phyloP scores from a whole-genome alignment of 53 echinoderm and acorn worm genomes.

The Mesocentrotus franciscanus region DNA sequence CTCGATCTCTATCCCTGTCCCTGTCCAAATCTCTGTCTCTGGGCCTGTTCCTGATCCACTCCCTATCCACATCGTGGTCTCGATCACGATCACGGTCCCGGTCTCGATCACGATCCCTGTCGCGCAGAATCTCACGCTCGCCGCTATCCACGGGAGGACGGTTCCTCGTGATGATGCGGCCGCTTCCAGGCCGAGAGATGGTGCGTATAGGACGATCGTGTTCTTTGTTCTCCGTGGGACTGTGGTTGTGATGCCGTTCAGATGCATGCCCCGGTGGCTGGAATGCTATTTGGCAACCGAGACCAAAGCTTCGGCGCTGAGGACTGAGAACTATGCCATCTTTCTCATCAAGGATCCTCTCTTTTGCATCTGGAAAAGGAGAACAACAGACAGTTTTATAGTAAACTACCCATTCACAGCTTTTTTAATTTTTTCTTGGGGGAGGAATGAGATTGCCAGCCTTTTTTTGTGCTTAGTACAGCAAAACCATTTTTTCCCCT shows the following conservation, averaged over 20 bases:
- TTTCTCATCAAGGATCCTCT: conserved; percentile 89
- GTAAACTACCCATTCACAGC: too few relatives aligned
- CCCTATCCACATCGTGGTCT: conserved; percentile 59
- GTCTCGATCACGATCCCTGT: conserved; percentile 63
- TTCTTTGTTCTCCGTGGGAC: conserved; percentile 64
- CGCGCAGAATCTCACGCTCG: conserved; percentile 63
- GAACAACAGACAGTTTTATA: background rate
- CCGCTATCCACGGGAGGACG: conserved; percentile 46
- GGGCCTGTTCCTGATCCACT: conserved; percentile 65
- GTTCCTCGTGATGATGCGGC: conserved; percentile 81
- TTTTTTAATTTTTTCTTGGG: too few relatives aligned
- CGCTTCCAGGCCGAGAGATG: conserved; percentile 77
- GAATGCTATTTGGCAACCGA: conserved; percentile 90
- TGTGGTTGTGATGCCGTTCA: conserved; percentile 71
- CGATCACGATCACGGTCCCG: conserved; percentile 49
- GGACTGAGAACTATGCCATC: conserved; percentile 98
- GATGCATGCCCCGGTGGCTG: conserved; percentile 45
- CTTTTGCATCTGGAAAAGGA: conserved; percentile 81
- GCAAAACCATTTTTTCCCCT: background rate
- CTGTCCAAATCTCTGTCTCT: conserved; percentile 60
- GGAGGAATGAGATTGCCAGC: background rate
- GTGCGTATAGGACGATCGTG: conserved; percentile 72
- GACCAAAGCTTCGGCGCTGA: conserved; percentile 97
- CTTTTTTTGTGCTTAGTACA: background rate
- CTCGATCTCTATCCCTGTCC: conserved; percentile 62